Percentiles rank a stretch among this genome's conserved stretches.
These are phyloP conservation scores for Pogoniulus pusillus DNA, from an alignment of 2,797 vertebrate species.

Conservation along the genomic window DNA sequence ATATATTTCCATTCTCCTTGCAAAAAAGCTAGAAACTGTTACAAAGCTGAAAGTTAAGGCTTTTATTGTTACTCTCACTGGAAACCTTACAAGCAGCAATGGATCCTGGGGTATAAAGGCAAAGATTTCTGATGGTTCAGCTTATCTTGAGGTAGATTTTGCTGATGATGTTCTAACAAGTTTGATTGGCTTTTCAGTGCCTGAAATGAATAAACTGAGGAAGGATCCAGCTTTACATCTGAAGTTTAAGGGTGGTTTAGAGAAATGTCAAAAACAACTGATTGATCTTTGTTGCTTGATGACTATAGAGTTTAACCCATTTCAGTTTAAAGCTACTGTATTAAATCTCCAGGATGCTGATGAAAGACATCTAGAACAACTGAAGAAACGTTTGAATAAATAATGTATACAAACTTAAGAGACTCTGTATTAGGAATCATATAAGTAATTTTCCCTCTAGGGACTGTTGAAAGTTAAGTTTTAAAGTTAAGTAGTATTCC, in stretches of 20 bases:
- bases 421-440: background rate
- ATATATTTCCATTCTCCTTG: conserved; percentile 85
- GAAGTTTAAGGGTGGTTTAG: conserved; percentile 84
- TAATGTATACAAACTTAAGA: background rate
- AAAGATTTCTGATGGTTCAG: conserved; percentile 91
- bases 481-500: background rate
- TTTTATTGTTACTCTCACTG: conserved; percentile 93
- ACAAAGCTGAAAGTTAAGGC: conserved; percentile 84
- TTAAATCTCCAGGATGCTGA: conserved; percentile 78
- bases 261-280: conserved; percentile 88
- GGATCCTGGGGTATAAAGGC: conserved; percentile 85
- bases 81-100: conserved; percentile 83
- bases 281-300: conserved; percentile 96
- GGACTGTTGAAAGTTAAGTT: background rate
- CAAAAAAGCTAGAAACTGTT: conserved; percentile 52
- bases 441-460: background rate
- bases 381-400: conserved; percentile 78
- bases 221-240: conserved; percentile 79
- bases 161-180: conserved; percentile 84
- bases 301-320: conserved; percentile 82
- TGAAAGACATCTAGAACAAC: conserved; percentile 74
- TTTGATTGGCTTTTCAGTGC: conserved; percentile 91
- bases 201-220: conserved; percentile 84
- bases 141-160: conserved; percentile 90
- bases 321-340: conserved; percentile 78